phyloP scores from a whole-genome alignment of 2,888 invertebrate species.

The Anticlea derivata region DNA sequence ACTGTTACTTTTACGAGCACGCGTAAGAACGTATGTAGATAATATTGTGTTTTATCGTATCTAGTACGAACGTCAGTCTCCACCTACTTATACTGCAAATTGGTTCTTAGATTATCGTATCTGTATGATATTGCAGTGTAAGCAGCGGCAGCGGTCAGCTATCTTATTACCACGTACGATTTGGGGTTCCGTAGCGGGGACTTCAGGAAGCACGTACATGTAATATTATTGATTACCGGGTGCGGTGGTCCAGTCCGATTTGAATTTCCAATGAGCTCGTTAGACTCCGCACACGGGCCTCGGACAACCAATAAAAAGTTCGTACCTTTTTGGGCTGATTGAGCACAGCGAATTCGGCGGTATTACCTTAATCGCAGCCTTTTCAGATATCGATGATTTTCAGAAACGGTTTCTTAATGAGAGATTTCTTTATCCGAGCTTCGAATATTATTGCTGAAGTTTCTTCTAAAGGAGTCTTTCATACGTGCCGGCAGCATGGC shows the following conservation, averaged over 20 bases:
- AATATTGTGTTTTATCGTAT: constrained; percentile 27
- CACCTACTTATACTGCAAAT: constrained; percentile 1
- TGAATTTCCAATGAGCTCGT: constrained; percentile 84
- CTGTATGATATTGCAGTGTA: constrained; percentile 26
- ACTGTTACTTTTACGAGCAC: constrained; percentile 31
- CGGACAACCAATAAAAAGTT: constrained; percentile 71
- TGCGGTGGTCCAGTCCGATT: constrained; percentile 73
- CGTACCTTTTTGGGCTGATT: constrained; percentile 68
- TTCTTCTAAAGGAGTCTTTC: background rate
- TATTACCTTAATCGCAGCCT: constrained; percentile 57
- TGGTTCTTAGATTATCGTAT: background rate
- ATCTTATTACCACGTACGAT: constrained; percentile 44
- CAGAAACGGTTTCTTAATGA: constrained; percentile 45
- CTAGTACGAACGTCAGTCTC: no score
- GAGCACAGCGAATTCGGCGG: constrained; percentile 52
- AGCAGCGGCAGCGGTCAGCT: constrained; percentile 37
- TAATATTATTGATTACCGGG: constrained; percentile 82
- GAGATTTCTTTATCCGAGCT: constrained; percentile 23
- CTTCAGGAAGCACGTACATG: constrained; percentile 79
- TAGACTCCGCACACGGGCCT: constrained; percentile 66
- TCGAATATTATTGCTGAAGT: background rate
- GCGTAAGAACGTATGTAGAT: constrained; percentile 22
- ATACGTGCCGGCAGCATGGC: background rate
- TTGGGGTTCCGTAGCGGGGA: constrained; percentile 49
- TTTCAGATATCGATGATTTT: constrained; percentile 50